Conservation (phyloP, 2,797 vertebrate species). For the Oreonectes daqikongensis region DNA sequence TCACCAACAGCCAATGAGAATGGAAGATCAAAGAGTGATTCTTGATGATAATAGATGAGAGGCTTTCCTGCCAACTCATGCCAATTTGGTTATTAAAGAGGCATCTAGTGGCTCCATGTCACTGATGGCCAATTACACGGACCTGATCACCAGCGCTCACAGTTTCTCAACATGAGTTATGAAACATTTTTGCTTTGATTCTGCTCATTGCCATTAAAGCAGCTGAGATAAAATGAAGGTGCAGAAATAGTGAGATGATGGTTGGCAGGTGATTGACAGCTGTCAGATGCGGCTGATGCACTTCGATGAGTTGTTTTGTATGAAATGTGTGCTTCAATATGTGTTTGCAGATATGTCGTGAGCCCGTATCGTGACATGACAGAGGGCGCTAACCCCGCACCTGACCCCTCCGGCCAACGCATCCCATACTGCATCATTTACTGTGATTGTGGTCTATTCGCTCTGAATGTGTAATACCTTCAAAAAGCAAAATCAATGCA, state of each 20-base stretch:
- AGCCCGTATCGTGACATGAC: neutral
- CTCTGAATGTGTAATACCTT: constrained; percentile 29
- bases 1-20: neutral
- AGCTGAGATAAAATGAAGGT: too few species aligned
- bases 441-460: constrained; percentile 28
- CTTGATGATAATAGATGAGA: neutral
- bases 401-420: neutral
- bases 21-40: neutral
- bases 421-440: neutral
- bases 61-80: neutral
- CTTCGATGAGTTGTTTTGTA: too few species aligned
- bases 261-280: too few species aligned
- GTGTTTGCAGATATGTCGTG: too few species aligned
- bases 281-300: too few species aligned
- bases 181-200: too few species aligned
- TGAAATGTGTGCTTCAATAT: too few species aligned
- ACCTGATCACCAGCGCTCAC: neutral
- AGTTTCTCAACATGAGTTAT: neutral
- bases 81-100: constrained; percentile 9
- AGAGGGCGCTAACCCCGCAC: neutral
- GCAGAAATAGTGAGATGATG: too few species aligned
- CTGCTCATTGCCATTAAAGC: too few species aligned
- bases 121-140: neutral
- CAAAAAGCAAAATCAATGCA: constrained; percentile 31
- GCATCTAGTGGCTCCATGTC: neutral